Percentiles rank a stretch among this genome's conserved stretches.
Conservation (phyloP, 2,113 vertebrate genomes). For the Athene noctua region DNA sequence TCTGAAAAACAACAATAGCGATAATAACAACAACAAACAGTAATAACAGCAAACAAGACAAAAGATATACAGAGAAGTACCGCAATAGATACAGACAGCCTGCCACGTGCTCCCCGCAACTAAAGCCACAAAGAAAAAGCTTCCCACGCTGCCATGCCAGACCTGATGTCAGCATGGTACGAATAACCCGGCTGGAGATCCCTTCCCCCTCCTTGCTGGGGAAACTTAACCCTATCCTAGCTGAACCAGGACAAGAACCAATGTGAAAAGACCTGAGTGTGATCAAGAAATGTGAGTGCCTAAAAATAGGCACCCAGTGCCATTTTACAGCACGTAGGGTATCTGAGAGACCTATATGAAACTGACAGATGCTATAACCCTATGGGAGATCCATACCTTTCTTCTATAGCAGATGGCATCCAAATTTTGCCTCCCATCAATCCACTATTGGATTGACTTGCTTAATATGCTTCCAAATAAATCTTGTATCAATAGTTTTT, state of each 20-base stretch:
- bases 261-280: background rate
- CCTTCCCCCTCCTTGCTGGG: too few species aligned
- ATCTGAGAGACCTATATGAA: background rate
- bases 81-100: too few species aligned
- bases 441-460: background rate
- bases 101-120: too few species aligned
- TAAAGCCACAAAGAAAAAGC: too few species aligned
- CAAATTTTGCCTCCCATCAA: background rate
- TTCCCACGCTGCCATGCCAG: too few species aligned
- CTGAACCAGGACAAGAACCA: background rate
- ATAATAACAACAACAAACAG: too few species aligned
- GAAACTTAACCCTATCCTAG: too few species aligned
- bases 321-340: background rate
- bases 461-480: background rate
- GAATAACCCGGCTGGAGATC: too few species aligned
- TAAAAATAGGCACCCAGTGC: background rate
- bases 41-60: too few species aligned
- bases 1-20: too few species aligned
- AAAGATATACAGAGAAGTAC: too few species aligned
- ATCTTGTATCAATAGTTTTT: background rate
- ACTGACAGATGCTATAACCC: background rate
- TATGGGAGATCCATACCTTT: background rate
- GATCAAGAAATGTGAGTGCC: background rate
- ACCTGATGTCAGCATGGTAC: too few species aligned
- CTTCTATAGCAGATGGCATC: background rate